Base-by-base conservation (phyloP, 2,797 vertebrate species). In the Peromyscus nudipes region DNA sequence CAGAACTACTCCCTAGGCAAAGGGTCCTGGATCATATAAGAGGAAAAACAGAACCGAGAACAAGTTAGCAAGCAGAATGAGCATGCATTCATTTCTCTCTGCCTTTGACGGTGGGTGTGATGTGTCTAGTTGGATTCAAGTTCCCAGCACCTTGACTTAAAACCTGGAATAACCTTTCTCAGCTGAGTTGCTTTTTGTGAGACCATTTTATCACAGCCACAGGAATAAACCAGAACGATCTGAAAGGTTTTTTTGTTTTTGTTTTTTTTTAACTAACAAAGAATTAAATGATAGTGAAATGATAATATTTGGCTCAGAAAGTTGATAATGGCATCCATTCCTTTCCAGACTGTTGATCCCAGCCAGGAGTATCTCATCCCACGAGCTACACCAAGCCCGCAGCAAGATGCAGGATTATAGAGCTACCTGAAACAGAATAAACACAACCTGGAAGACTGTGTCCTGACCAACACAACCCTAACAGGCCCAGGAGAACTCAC, bases 331-430 rank as follows among this genome's bases (percentile, higher is more conserved):
- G 4, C 25, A 37, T 94, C 43, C 31, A 4, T 81, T 92, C 65
- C 62, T 67, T 97, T 97, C 55, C 94, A 98, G 97, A 94, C 40
- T 95, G 96, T 92, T 97, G 96, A 98, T 69, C 67, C 94, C 86
- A 89, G 71, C 27, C 79, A 95, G 43, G 80, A 93, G 29, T 94
- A 95, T 91, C 91, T 77, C 64, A 97, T 92, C 49, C 86, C 93
- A 82, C 17, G 73, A 65, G 89, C 1, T 0, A 89, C 88, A 9
- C 49, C 91, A 27, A 94, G 87, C 93, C 89, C 93, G 67, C 73
- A 89, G 43, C 95, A 85, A 86, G 97, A 96, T 34, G 92, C 81
- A 57, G 96, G 62, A 67, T 49, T 67, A 7, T 93, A 81, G 96
- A 29, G 37, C 90, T 23, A 52, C 52, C 87, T 69, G 92, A 95